Conservation (phyloP, 2,797 vertebrate species). For the Chaetodon trifasciatus region DNA sequence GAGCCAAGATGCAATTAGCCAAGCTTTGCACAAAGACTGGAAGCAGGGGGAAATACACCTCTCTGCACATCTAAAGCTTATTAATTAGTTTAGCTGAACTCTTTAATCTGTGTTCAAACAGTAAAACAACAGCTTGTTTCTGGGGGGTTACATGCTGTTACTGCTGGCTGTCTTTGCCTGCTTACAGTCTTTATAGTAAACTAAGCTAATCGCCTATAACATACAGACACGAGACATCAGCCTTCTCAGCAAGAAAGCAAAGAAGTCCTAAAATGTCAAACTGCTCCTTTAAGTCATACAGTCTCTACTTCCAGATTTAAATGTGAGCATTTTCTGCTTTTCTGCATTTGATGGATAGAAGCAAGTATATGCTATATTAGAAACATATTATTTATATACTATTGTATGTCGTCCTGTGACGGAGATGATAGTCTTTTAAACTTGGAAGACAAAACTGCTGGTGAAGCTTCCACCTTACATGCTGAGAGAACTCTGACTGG, state of each 20-base stretch:
- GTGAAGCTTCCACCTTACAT: background rate
- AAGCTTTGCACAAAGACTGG: background rate
- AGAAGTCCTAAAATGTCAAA: background rate
- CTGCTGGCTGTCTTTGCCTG: background rate
- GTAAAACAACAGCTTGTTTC: background rate
- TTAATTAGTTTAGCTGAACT: background rate
- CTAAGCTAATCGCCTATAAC: background rate
- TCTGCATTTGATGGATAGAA: background rate
- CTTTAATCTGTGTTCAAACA: background rate
- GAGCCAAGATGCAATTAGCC: no score
- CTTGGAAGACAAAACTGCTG: background rate
- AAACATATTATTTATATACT: no score
- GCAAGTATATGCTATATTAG: no score
- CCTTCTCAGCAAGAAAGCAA: background rate
- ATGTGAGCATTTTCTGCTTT: background rate
- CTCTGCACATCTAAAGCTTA: background rate
- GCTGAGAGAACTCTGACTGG: background rate
- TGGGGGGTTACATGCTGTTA: no score
- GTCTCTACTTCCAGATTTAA: background rate
- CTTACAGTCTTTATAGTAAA: background rate
- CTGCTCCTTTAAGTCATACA: background rate
- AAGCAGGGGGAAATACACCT: background rate
- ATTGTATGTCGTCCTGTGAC: no score
- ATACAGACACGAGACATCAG: background rate
- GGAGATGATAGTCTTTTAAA: background rate